Conservation (phyloP, 2,797 vertebrate species). For the Melanitta fusca region DNA sequence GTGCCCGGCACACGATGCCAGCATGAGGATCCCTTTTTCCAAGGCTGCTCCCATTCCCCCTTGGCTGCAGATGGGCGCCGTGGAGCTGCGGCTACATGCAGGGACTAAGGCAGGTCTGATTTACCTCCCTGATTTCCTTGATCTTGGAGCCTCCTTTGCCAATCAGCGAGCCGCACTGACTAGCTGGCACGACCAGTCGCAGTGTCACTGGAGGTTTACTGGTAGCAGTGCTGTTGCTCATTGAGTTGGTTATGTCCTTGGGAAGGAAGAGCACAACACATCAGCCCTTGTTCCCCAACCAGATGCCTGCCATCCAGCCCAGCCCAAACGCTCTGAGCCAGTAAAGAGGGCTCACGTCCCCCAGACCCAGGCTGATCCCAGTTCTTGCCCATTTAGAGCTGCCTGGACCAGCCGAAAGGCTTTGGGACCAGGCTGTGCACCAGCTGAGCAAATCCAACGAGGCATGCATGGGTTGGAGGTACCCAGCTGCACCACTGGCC, state of each 20-base stretch:
- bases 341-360: background rate
- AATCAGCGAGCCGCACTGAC: slow-evolving; percentile 94
- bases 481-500: background rate
- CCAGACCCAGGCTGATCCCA: background rate
- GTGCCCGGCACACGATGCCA: fast-evolving
- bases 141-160: slow-evolving; percentile 98
- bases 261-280: slow-evolving; percentile 9
- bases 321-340: background rate
- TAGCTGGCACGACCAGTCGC: slow-evolving; percentile 92
- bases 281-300: background rate
- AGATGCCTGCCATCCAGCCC: too few species aligned
- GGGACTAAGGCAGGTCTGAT: background rate
- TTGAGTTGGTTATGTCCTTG: slow-evolving; percentile 97
- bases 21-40: background rate
- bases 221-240: slow-evolving; percentile 97
- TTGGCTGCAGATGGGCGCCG: fast-evolving
- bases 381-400: background rate
- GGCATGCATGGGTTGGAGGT: fast-evolving
- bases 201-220: slow-evolving; percentile 95
- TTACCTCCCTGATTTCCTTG: slow-evolving; percentile 96
- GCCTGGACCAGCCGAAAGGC: background rate
- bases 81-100: background rate
- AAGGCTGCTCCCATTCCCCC: background rate
- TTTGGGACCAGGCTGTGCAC: background rate
- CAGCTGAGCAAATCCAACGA: background rate